phyloP scores from a whole-genome alignment of 2,888 invertebrate species.

The Stenotaenia linearis region DNA sequence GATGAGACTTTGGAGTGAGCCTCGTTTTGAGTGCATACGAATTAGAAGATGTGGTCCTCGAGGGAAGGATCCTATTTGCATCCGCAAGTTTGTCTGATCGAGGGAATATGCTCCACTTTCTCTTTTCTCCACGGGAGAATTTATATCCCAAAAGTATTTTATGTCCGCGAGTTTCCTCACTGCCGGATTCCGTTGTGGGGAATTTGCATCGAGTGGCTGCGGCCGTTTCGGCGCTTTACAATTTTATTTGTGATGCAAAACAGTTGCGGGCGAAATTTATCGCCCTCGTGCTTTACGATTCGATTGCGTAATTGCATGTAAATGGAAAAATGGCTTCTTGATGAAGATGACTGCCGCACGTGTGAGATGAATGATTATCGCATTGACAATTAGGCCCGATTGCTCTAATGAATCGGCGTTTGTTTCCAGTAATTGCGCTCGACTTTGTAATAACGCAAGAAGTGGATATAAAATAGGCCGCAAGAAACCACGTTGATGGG shows the following conservation, averaged over 20 bases:
- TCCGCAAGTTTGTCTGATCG: constrained; percentile 2
- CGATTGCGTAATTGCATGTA: constrained; percentile 6
- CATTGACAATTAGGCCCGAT: constrained; percentile 11
- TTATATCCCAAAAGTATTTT: constrained; percentile 17
- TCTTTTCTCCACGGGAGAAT: constrained; percentile 8
- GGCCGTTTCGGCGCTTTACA: not conserved
- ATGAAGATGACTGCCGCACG: not conserved
- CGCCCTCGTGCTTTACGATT: not conserved
- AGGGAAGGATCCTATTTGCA: constrained; percentile 13
- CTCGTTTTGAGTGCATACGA: not conserved
- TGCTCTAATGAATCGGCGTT: not conserved
- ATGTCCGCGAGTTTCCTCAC: not conserved
- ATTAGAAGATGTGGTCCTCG: constrained; percentile 8
- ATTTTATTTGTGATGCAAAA: not conserved
- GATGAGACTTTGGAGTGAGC: not conserved
- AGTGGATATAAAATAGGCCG: not conserved
- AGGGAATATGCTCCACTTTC: not conserved
- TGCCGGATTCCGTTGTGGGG: not conserved
- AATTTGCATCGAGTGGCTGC: constrained; percentile 8
- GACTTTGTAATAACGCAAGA: not conserved
- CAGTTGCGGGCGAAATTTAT: not conserved
- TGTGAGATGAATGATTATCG: constrained; percentile 14
- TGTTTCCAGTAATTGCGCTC: not conserved
- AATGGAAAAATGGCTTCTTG: not conserved
- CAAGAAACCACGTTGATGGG: not conserved